Conservation (phyloP, 2,888 invertebrate genomes). For the Phengaris alcon region DNA sequence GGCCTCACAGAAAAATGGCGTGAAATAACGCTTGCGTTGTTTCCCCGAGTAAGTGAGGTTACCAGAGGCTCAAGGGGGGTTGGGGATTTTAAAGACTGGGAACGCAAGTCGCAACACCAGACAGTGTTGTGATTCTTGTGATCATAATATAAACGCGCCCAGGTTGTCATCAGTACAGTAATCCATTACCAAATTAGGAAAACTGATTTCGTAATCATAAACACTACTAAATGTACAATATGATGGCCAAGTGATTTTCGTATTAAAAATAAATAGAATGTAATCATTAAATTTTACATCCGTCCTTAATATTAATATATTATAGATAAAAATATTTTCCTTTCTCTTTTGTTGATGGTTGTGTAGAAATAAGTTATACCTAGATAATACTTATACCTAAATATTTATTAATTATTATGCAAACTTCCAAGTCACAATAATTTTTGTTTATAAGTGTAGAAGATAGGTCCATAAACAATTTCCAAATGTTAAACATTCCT, state of each 20-base stretch:
- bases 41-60: no score
- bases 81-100: no score
- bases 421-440: neutral
- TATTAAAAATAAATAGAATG: neutral
- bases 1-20: no score
- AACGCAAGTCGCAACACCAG: no score
- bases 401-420: neutral
- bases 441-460: neutral
- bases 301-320: neutral
- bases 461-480: neutral
- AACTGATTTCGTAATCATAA: neutral
- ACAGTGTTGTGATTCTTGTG: no score
- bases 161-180: neutral
- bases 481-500: conserved; percentile 8
- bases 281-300: neutral
- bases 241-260: neutral
- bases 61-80: no score
- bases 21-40: no score
- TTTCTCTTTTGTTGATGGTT: conserved; percentile 6
- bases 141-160: no score
- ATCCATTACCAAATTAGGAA: neutral
- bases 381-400: neutral
- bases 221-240: neutral
- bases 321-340: neutral
- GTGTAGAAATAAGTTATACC: neutral